Evolutionary conservation across 1,140 invertebrate genomes (phyloP), one percentile per base, ranked within the genome.

Genomic region (Brachionus angularis): DNA sequence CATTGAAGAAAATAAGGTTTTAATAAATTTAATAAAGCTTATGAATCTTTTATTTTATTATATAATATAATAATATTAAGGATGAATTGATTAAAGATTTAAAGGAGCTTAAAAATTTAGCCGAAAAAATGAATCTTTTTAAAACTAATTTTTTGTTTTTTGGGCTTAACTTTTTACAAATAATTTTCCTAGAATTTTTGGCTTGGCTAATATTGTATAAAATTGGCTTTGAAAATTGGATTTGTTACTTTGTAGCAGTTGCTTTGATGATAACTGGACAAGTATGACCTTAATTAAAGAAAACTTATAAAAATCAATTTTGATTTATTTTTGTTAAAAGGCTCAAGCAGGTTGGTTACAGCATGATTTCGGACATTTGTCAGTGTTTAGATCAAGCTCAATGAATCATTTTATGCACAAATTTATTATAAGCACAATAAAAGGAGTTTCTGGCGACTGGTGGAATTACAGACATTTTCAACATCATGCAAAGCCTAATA

Each of bases 401-500:
- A 18, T 71, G 47, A 73, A 75, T 42, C 71, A 74, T 36, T 21
- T 73, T 7, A 33, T 72, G 25, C 74, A 75, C 27, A 49, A 70
- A 4, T 67, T 74, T 31, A 62, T 71, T 18, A 74, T 75, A 44
- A 71, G 72, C 49, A 53, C 71, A 39, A 67, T 70, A 1, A 75
- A 74, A 42, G 73, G 70, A 5, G 31, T 36, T 39, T 47, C 42
- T 18, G 33, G 46, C 21, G 16, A 78, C 70, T 82, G 80, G 80
- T 82, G 80, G 79, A 81, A 81, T 73, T 79, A 79, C 73, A 75
- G 78, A 18, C 80, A 81, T 74, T 78, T 76, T 69, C 78, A 79
- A 55, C 80, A 82, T 67, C 80, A 82, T 73, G 78, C 77, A 0
- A 82, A 81, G 64, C 79, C 80, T n/a, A 82, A 82, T 73, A 75